Base-by-base conservation (phyloP, 2,797 vertebrate genomes). In the Tinamus major region DNA sequence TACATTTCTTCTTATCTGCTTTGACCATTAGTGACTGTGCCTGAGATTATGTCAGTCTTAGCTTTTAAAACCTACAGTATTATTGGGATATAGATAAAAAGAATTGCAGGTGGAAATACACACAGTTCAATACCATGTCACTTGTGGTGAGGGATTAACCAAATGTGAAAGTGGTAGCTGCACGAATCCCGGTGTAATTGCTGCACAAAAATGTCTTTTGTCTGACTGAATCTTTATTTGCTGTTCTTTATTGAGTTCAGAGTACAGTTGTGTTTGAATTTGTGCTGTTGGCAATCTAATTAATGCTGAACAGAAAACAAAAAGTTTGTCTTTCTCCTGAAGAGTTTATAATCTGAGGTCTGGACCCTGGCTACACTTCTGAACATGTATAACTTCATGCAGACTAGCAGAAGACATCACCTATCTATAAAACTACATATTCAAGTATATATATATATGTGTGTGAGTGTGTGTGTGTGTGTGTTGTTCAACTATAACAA, bases 71-170 rank as follows among this genome's bases (percentile, higher is more conserved):
- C n/a, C 7, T 29, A 13, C 10, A 35, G 3, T 44, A 10, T 41
- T 67, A 48, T 2, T 6, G 11, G 6, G 24, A 33, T 1, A 3
- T 27, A 84, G 78, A 69, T 49, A 69, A 94, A 86, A 88, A 6
- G 51, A 79, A 44, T 17, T 13, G 2, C 65, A 13, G 6, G 12
- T 74, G 71, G 70, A 92, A 89, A 56, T 16, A 26, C 13, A 42
- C 23, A 58, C 9, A 0, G 0, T 24, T 29, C 1, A 2, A 5
- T 61, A 35, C 7, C 39, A 46, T 46, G 48, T 15, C 49, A 10
- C 6, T 49, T 75, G 10, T 48, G 20, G 16, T 61, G 12, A 7
- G 77, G 35, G 86, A 71, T 49, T 64, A 75, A 39, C 12, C 35
- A 27, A 3, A 33, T 7, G 23, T 33, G 35, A 86, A 80, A 75